phyloP scores from a whole-genome alignment of 2,113 vertebrate genomes.

The Oreotrochilus melanogaster region DNA sequence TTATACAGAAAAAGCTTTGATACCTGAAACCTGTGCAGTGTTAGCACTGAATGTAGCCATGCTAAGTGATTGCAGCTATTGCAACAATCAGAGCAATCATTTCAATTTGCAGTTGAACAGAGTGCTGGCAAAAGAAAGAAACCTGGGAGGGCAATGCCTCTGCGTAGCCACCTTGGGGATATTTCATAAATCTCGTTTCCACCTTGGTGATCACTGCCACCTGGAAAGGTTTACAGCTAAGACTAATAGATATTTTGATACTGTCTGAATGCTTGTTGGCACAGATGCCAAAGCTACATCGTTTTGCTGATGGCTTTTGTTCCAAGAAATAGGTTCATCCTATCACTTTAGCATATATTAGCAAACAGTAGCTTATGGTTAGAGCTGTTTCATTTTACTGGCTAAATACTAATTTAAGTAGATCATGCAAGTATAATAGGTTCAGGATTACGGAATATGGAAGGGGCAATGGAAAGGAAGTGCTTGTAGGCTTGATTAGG shows the following conservation, averaged over 20 bases:
- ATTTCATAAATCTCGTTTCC: neutral
- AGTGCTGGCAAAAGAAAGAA: neutral
- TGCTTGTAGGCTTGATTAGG: neutral
- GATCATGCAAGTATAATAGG: neutral
- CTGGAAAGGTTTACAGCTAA: neutral
- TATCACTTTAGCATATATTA: neutral
- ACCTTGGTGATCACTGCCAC: neutral
- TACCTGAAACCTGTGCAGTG: neutral
- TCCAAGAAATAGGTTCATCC: neutral
- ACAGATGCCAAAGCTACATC: neutral
- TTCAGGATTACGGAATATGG: neutral
- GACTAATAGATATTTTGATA: neutral
- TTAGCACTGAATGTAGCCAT: neutral
- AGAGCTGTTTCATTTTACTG: neutral
- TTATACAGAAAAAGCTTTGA: conserved; percentile 16
- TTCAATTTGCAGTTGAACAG: neutral
- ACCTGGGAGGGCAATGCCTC: neutral
- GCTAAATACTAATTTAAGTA: neutral
- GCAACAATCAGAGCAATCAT: neutral
- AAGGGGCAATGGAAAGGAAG: neutral
- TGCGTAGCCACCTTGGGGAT: neutral
- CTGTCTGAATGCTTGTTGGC: neutral
- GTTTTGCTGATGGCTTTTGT: neutral
- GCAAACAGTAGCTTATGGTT: neutral
- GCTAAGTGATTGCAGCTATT: neutral